These are phyloP conservation scores for Ectropis grisescens DNA, from an alignment of 1,140 invertebrate species.

Conservation along the genomic window DNA sequence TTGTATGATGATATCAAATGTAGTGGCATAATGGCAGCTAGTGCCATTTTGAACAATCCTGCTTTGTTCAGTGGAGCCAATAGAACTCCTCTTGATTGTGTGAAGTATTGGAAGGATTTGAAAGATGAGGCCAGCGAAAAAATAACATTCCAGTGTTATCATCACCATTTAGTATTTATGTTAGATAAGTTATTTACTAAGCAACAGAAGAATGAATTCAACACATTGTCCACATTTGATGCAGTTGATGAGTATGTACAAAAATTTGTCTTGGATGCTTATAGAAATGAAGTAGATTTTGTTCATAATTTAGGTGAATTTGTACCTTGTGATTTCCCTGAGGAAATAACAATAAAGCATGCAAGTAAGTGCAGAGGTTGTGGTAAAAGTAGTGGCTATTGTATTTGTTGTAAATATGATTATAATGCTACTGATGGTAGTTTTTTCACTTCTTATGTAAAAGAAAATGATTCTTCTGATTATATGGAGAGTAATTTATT, in stretches of 20 bases:
- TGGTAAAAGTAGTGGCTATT: conserved; percentile 43
- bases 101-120: conserved; percentile 90
- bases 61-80: conserved; percentile 82
- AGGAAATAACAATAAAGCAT: conserved; percentile 46
- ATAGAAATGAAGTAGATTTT: conserved; percentile 39
- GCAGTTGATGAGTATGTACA: conserved; percentile 81
- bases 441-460: conserved; percentile 40
- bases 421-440: conserved; percentile 31
- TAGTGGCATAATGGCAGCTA: conserved; percentile 90
- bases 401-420: conserved; percentile 45
- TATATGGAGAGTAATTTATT: conserved; percentile 58
- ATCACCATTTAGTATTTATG: conserved; percentile 96
- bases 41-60: conserved; percentile 92
- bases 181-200: conserved; percentile 83
- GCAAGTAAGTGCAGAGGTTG: conserved; percentile 46
- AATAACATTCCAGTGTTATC: conserved; percentile 85
- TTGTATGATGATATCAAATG: conserved; percentile 79
- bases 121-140: conserved; percentile 63
- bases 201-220: conserved; percentile 81
- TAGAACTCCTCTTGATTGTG: conserved; percentile 81
- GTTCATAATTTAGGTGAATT: conserved; percentile 34
- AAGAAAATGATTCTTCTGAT: conserved; percentile 40
- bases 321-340: conserved; percentile 39
- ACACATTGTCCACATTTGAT: conserved; percentile 78
- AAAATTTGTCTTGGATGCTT: conserved; percentile 66